Base-by-base conservation (phyloP, 2,888 invertebrate species). In the Andrena camellia region DNA sequence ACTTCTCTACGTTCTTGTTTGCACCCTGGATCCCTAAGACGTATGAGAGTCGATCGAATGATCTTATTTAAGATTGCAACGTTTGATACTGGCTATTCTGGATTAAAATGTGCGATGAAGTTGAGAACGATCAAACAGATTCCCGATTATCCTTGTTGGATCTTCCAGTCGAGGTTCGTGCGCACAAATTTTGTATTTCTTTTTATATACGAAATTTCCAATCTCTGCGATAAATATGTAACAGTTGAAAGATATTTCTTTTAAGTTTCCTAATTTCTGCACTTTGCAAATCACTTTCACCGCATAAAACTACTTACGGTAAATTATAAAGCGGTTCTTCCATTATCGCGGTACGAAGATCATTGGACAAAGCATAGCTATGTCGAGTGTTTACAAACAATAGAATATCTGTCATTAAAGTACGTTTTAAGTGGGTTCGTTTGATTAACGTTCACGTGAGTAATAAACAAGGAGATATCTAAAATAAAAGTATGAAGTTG, bases 151-250 rank as follows among this genome's bases (percentile, higher is more conserved):
- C 91, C 59, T 82, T 92, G 35, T 79, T 89, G 80, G 90, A 93
- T 87, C 91, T 93, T 67, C 93, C 93, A 64, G 80, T 92, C 59
- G 93, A 93, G 90, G 93, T 93, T 76, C 67, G 91, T 89, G 72
- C 2, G 29, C 17, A 48, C 10, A 10, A 57, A 60, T 35, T 20
- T 67, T 57, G 10, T 17, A 42, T 0, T 2, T 35, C 35, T 5
- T 62, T 50, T 1, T 31, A 17, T 13, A 17, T 6, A 48, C n/a
- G 3, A 29, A 17, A n/a, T 48, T 59, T 54, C n/a, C 1, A 33
- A 42, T 50, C 26, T 8, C 0, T n/a, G 8, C n/a, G 64, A 20
- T 64, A 13, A 33, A 8, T 6, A 3, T 13, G 13, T 20, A 17
- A 17, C 17, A 23, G 35, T n/a, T 10, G 10, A 17, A 50, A 35